Evolutionary conservation across 2,113 vertebrate species (phyloP), one percentile per base, ranked within the genome.

Genomic region (Antigone vipio): DNA sequence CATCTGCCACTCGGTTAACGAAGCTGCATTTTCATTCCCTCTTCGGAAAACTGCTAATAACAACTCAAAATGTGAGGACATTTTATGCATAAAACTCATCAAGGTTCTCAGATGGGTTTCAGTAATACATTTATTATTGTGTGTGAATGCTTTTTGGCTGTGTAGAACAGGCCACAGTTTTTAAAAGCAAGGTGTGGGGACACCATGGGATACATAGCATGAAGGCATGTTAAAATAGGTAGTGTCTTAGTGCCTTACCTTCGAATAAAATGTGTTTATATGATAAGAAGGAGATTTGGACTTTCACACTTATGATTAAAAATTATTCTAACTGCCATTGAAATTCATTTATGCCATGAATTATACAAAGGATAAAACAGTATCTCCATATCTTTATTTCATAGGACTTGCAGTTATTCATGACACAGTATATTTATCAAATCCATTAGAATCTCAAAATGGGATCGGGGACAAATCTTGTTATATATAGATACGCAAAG

Each of bases 261-360:
- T 75, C 30, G 58, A 91, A 94, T 80, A 91, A 97, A 93, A 92
- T 55, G 30, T 72, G 75, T 80, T 76, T 76, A 75, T 58, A 17
- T 59, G 66, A 49, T 64, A 97, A 95, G 73, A 93, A 75, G 64
- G 50, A 60, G 6, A 66, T 76, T 64, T 91, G 60, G 72, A 76
- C 66, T 86, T 94, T 93, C 58, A 86, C 27, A 84, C 29, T 92
- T 85, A 69, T 11, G 49, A 96, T 64, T 73, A 91, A 96, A 95
- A 97, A 89, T 21, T 71, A 74, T 59, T 97, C 34, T 72, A 74
- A 81, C 38, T 90, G 71, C 64, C 13, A 79, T 3, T 52, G 42
- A 45, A n/a, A 93, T 69, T 44, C 2, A 75, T 91, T 88, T 90
- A 63, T 35, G 44, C 4, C 11, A 30, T 44, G 47, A 78, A 42